Percentiles rank a stretch among this genome's conserved stretches.
These are phyloP conservation scores for Rachycentron canadum DNA, from an alignment of 2,797 vertebrate species.

Conservation along the genomic window DNA sequence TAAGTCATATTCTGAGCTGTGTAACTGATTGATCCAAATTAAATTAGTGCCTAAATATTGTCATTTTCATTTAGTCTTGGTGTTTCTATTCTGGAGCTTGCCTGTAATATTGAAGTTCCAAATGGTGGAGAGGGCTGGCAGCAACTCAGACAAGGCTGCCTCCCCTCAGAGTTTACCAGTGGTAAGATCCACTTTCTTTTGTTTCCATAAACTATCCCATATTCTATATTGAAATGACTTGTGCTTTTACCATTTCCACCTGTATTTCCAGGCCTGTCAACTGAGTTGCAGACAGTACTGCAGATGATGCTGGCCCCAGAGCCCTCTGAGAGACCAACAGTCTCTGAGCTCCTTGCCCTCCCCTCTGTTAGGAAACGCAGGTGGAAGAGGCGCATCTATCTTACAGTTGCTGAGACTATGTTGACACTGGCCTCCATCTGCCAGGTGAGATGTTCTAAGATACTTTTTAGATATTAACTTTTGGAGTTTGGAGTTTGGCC, in stretches of 20 bases:
- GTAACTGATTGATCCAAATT: background rate
- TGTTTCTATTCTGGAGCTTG: slow-evolving; percentile 91
- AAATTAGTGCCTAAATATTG: background rate
- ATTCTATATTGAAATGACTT: background rate
- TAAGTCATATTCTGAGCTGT: background rate
- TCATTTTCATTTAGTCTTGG: slow-evolving; percentile 84
- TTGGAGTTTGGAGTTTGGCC: background rate
- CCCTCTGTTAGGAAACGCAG: slow-evolving; percentile 78
- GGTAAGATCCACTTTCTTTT: slow-evolving; percentile 72
- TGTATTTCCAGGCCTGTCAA: slow-evolving; percentile 81
- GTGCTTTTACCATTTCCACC: background rate
- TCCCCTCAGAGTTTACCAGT: slow-evolving; percentile 89
- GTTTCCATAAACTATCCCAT: background rate
- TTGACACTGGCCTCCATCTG: slow-evolving; percentile 72
- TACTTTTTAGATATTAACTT: background rate
- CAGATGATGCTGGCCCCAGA: slow-evolving; percentile 89
- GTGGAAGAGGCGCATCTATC: slow-evolving; percentile 80
- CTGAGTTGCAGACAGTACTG: slow-evolving; percentile 88
- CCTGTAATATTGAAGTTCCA: slow-evolving; percentile 92
- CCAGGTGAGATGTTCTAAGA: slow-evolving; percentile 71
- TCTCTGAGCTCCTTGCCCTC: slow-evolving; percentile 83
- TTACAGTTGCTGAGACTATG: slow-evolving; percentile 74
- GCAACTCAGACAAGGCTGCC: slow-evolving; percentile 88
- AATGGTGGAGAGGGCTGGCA: slow-evolving; percentile 93
- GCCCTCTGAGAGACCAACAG: slow-evolving; percentile 84